Base-by-base conservation (phyloP, 2,113 vertebrate genomes). In the Lucifuga dentata region DNA sequence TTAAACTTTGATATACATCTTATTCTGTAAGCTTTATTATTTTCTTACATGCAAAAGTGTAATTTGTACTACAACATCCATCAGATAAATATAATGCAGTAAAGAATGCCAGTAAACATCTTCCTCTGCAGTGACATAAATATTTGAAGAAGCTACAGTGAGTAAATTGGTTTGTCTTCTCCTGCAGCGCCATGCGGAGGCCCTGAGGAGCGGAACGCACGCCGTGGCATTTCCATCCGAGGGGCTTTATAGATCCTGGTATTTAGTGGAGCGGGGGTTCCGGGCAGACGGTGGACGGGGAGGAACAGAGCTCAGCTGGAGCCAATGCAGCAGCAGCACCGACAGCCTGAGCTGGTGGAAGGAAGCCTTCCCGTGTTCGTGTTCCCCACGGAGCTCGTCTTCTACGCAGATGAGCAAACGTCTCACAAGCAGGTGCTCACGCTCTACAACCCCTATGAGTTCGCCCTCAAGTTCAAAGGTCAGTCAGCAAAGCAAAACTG, bases 381-480 rank as follows among this genome's bases (percentile, higher is more conserved):
- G 87, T 99, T 99, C 92, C 98, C 97, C 90, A 98, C 96, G 23
- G 97, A 99, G 89, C 93, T 99, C 67, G 90, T 97, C 92, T 99
- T 99, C 93, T 99, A 97, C 84, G 95, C 96, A 62, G 96, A 98
- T 92, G 96, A 99, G 89, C 97, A 99, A 93, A 94, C 94, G 51
- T 97, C 97, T 77, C 96, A 99, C 92, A 99, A 98, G 89, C 97
- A 96, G 91, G 96, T 99, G 94, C 95, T 98, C 94, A 98, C 97
- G 67, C 95, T 99, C 68, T 99, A 99, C 93, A 99, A 99, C 83
- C 98, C 98, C 55, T 99, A 98, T 94, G 97, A 99, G 89, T 98
- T 99, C 88, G 96, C 97, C 78, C 96, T 99, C 93, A 98, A 98
- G 92, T 99, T 99, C 89, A 99, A 99, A 98, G 97, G 97, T 99